A percentile compares a stretch with the other conserved stretches of the same genome.
Evolutionary conservation across 2,113 vertebrate species (phyloP).

Genomic region (Ginglymostoma cirratum): DNA sequence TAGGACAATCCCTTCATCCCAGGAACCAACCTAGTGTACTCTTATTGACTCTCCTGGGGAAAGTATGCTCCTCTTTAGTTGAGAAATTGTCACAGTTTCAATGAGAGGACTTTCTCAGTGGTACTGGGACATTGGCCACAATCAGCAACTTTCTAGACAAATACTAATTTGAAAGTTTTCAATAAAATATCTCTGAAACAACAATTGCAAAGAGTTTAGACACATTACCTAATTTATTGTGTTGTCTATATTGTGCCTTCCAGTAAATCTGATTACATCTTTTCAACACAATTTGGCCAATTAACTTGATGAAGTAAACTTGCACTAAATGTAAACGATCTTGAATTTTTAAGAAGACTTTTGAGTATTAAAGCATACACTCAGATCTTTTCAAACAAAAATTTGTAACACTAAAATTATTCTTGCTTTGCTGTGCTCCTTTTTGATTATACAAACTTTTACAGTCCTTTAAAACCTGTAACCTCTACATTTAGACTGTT

Average conservation of each 20-base stretch:
- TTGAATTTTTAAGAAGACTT: neutral
- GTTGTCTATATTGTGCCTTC: slow-evolving; percentile 4
- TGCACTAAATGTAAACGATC: neutral
- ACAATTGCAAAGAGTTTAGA: neutral
- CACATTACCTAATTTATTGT: neutral
- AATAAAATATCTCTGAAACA: neutral
- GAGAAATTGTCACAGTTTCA: no score
- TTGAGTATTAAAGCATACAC: neutral
- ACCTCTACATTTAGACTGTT: neutral
- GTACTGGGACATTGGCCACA: neutral
- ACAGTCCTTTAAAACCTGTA: neutral
- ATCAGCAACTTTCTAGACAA: neutral
- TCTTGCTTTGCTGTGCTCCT: neutral
- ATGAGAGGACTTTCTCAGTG: neutral
- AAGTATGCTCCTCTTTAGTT: no score
- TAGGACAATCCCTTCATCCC: no score
- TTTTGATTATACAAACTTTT: neutral
- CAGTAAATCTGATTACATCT: slow-evolving; percentile 23
- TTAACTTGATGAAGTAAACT: neutral
- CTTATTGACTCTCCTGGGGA: no score
- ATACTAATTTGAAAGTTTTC: neutral
- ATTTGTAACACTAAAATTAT: neutral
- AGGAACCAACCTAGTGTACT: no score
- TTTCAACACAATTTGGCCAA: neutral
- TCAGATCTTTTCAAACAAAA: neutral